phyloP scores from a whole-genome alignment of 2,797 vertebrate genomes.

The Aplochiton taeniatus region DNA sequence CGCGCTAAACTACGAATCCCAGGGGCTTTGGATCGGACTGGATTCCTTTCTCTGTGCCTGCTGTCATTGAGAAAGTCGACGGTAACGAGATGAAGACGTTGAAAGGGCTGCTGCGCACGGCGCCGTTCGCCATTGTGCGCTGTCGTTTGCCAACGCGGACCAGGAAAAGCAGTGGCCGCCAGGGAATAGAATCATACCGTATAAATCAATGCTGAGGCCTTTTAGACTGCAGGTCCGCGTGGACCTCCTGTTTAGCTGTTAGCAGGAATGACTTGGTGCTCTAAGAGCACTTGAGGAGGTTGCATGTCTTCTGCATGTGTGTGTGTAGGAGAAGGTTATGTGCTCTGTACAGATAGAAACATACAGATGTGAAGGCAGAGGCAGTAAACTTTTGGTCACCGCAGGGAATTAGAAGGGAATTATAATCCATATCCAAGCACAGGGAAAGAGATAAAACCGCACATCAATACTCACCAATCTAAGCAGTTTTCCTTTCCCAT shows the following conservation, averaged over 20 bases:
- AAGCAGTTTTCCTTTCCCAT: conserved; percentile 4
- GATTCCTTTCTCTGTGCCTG: conserved; percentile 32
- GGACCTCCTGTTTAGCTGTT: conserved; percentile 10
- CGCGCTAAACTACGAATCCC: conserved; percentile 25
- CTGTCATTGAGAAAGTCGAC: conserved; percentile 31
- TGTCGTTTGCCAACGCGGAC: conserved; percentile 8
- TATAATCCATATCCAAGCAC: no score
- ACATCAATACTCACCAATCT: background rate
- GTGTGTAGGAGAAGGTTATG: conserved; percentile 29
- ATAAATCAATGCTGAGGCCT: conserved; percentile 26
- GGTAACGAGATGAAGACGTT: conserved; percentile 19
- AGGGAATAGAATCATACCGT: conserved; percentile 7
- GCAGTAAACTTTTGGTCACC: background rate
- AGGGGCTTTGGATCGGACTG: conserved; percentile 36
- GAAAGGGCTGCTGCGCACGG: conserved; percentile 14
- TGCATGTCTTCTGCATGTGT: conserved; percentile 39
- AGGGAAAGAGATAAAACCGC: no score
- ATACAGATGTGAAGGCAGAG: background rate
- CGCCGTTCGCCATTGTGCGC: no score
- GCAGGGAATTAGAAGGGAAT: no score
- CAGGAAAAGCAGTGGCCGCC: conserved; percentile 11
- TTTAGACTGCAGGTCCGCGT: conserved; percentile 22
- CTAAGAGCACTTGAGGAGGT: conserved; percentile 12
- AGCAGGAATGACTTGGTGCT: conserved; percentile 9
- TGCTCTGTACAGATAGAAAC: conserved; percentile 28